phyloP scores from a whole-genome alignment of 2,113 vertebrate genomes.

The Labrus mixtus region DNA sequence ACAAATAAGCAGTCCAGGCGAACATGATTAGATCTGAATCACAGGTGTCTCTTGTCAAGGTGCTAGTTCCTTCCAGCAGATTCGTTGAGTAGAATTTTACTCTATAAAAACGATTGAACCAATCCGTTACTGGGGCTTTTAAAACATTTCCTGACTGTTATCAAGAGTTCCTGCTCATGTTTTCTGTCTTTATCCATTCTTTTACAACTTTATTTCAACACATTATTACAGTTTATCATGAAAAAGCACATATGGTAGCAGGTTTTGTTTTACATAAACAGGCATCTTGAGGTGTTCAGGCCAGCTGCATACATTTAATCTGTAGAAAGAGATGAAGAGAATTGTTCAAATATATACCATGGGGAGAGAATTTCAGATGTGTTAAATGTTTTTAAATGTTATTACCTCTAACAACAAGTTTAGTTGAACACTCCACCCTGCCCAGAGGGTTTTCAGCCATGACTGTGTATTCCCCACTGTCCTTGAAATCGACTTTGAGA shows the following conservation, averaged over 20 bases:
- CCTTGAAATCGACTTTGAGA: conserved; percentile 79
- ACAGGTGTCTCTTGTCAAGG: background rate
- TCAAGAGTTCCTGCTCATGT: background rate
- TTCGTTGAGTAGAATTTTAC: background rate
- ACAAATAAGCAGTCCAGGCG: conserved; percentile 7
- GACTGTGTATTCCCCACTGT: conserved; percentile 86
- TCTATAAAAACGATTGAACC: background rate
- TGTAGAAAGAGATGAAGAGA: conserved; percentile 26
- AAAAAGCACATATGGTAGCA: background rate
- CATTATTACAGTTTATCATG: background rate
- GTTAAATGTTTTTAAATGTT: background rate
- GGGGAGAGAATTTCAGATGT: background rate
- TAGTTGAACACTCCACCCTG: conserved; percentile 82
- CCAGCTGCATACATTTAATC: conserved; percentile 43
- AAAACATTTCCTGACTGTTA: background rate
- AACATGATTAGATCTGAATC: conserved; percentile 4
- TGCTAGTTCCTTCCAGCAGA: background rate
- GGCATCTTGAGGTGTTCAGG: background rate
- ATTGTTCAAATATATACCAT: background rate
- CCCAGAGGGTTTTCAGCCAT: conserved; percentile 86
- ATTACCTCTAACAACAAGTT: conserved; percentile 86
- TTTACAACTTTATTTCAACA: background rate
- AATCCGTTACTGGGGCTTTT: background rate
- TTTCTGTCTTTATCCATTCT: background rate
- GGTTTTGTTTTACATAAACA: background rate